Percentiles rank a stretch among this genome's conserved stretches.
Conservation (phyloP, 2,797 vertebrate species). For the Phoeniculus purpureus region DNA sequence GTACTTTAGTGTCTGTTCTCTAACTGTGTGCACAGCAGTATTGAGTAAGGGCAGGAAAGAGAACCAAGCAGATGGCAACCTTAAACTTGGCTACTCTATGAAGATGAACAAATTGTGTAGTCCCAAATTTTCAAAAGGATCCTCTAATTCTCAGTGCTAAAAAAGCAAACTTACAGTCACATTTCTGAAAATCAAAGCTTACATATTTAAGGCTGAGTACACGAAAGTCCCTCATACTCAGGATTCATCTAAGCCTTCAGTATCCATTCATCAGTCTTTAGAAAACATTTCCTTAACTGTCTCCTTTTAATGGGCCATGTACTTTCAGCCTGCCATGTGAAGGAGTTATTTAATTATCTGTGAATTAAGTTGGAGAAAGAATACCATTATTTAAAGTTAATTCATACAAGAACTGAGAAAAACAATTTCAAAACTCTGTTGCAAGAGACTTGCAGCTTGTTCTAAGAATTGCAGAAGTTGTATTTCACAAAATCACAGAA, state of each 20-base stretch:
- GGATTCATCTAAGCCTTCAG: background rate
- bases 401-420: background rate
- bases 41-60: background rate
- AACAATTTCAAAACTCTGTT: background rate
- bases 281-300: background rate
- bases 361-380: background rate
- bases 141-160: background rate
- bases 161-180: background rate
- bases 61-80: background rate
- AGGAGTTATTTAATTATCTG: background rate
- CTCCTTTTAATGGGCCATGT: background rate
- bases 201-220: background rate
- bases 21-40: background rate
- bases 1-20: background rate
- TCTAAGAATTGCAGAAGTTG: background rate
- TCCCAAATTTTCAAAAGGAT: background rate
- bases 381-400: background rate
- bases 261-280: background rate
- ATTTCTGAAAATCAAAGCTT: background rate
- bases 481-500: too few species aligned
- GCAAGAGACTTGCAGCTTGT: background rate
- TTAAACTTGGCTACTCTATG: background rate
- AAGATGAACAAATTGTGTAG: background rate
- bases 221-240: background rate
- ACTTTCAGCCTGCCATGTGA: background rate